Percentiles rank a stretch among this genome's conserved stretches.
Conservation (phyloP, 2,888 invertebrate genomes). For the Willowsia nigromaculata region DNA sequence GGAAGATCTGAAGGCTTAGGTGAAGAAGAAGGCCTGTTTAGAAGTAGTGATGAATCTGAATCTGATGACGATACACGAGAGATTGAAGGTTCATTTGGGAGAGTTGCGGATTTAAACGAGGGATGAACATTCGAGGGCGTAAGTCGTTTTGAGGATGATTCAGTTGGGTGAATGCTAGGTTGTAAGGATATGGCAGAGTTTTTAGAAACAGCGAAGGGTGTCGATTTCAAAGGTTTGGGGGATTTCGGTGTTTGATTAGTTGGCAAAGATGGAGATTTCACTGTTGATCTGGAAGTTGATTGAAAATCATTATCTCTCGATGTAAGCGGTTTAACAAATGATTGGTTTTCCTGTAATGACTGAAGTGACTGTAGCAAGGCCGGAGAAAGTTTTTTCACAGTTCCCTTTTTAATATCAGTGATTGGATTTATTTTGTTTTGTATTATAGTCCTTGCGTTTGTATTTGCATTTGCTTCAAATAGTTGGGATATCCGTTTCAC, state of each 20-base stretch:
- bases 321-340: not conserved
- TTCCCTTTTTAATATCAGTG: not conserved
- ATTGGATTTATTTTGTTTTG: not conserved
- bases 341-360: not conserved
- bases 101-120: not conserved
- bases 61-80: not conserved
- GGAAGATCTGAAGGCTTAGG: not conserved
- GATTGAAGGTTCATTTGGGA: not conserved
- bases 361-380: not conserved
- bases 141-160: not conserved
- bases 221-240: not conserved
- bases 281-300: not conserved
- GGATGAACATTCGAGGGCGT: not conserved
- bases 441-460: not conserved
- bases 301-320: not conserved
- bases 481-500: constrained; percentile 10
- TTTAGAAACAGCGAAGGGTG: not conserved
- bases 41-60: not conserved
- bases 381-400: not conserved
- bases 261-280: not conserved
- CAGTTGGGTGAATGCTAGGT: too few species aligned
- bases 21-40: not conserved
- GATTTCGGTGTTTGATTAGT: not conserved
- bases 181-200: too few species aligned
- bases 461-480: not conserved